Base-by-base conservation (phyloP, 1,140 invertebrate species). In the Aradophagus sp. region DNA sequence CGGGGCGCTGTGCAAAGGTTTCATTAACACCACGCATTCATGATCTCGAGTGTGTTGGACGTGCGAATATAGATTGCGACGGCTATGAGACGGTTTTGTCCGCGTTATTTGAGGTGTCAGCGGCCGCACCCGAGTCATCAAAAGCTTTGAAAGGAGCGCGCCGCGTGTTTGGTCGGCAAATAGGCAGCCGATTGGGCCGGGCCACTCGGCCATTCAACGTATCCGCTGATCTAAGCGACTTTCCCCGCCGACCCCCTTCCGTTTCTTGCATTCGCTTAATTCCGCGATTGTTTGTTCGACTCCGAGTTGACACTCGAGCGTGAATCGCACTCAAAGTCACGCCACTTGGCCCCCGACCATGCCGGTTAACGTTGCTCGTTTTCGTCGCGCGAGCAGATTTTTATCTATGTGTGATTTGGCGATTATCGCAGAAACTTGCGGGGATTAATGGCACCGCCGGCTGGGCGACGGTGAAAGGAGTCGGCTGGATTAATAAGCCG, bases 1-100 rank as follows among this genome's bases (percentile, higher is more conserved):
- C 55, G 75, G 35, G 74, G 76, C 20, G 20, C 20, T 8, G 80
- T 81, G 80, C 75, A 80, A 84, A 82, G 76, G 78, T 84, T 84
- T 84, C 83, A 84, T 84, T 84, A 84, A 84, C 77, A 76, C 82
- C 80, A 82, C 83, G 82, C 82, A 84, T 84, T 84, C 81, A 84
- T 80, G 78, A 83, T 82, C 75, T 73, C 68, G 62, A 76, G 73
- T 75, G 47, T 77, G 79, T 81, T 80, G 75, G 79, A 80, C 81
- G 82, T 79, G 81, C 82, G 82, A 82, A 83, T 82, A 84, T 84
- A 84, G 80, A 84, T 83, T 84, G 80, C 80, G 75, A 81, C 80
- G 81, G 76, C 81, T 81, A 83, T 82, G 80, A 82, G 81, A 82
- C 70, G 70, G 79, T 80, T 83, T 83, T 82, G 79, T 81, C 63